Percentiles rank a stretch among this genome's conserved stretches.
Conservation (phyloP, 1,140 invertebrate species). For the Pogonomyrmex californicus region DNA sequence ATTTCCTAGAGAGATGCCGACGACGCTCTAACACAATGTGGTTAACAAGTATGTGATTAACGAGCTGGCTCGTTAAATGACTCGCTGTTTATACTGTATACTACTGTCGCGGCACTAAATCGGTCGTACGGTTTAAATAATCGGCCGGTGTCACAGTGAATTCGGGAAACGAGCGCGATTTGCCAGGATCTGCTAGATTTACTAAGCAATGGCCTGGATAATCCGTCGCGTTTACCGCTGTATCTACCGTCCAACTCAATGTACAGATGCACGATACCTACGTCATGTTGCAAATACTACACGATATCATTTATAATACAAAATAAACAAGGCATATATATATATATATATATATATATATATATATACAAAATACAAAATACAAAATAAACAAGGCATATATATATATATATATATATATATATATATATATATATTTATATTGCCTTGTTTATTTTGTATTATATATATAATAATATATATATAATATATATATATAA, state of each 20-base stretch:
- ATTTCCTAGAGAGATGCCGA: slow-evolving; percentile 54
- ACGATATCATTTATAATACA: slow-evolving; percentile 8
- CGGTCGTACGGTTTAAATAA: slow-evolving; percentile 72
- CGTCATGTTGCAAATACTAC: slow-evolving; percentile 48
- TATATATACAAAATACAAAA: neutral
- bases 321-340: neutral
- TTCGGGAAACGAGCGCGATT: slow-evolving; percentile 74
- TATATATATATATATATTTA: neutral
- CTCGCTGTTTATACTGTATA: slow-evolving; percentile 65
- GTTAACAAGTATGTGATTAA: slow-evolving; percentile 73
- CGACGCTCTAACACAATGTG: slow-evolving; percentile 57
- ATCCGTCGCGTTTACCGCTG: slow-evolving; percentile 74
- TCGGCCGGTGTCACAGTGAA: slow-evolving; percentile 60
- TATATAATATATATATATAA: neutral
- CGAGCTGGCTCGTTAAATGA: slow-evolving; percentile 70
- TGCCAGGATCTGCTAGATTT: slow-evolving; percentile 77
- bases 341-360: neutral
- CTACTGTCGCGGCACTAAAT: slow-evolving; percentile 60
- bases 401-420: neutral
- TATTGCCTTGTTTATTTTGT: too few species aligned
- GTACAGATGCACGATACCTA: slow-evolving; percentile 29
- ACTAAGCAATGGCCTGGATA: slow-evolving; percentile 79
- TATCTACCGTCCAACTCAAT: slow-evolving; percentile 44
- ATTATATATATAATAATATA: neutral
- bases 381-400: neutral